Conservation (phyloP, 2,797 vertebrate species). For the Crax fasciolata region DNA sequence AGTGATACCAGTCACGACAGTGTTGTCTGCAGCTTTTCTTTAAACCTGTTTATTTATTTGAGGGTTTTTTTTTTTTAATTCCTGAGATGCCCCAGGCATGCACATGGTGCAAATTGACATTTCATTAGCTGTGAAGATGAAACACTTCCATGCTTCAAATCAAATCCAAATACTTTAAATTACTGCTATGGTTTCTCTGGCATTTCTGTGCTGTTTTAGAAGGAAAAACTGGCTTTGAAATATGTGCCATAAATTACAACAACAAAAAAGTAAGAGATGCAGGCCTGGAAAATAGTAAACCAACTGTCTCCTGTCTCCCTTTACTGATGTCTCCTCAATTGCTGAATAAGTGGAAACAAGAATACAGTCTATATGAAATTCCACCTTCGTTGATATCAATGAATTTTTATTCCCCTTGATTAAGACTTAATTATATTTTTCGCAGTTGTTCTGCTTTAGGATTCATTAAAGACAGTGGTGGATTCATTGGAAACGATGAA, state of each 20-base stretch:
- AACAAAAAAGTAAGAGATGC: not conserved
- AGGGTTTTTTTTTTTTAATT: not conserved
- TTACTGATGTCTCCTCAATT: not conserved
- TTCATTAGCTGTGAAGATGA: constrained; percentile 43
- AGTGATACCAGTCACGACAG: constrained; percentile 10
- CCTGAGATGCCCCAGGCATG: not conserved
- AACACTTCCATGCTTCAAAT: constrained; percentile 19
- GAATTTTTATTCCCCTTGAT: not conserved
- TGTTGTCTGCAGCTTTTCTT: constrained; percentile 54
- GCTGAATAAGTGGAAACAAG: not conserved
- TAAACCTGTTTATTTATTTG: constrained; percentile 59
- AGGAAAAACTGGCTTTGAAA: constrained; percentile 11
- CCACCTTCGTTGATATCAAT: not conserved
- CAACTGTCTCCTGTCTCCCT: not conserved
- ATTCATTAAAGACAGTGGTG: not conserved
- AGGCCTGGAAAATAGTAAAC: not conserved
- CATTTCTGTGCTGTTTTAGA: not conserved
- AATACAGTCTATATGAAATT: not conserved
- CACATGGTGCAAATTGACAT: constrained; percentile 51
- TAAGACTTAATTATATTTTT: not conserved
- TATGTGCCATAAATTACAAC: not conserved
- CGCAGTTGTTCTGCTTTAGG: not conserved
- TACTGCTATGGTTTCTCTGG: not conserved
- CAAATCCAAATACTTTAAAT: constrained; percentile 34
- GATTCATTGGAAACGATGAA: not conserved